Evolutionary conservation across 2,888 invertebrate species (phyloP), one percentile per base, ranked within the genome.

Genomic region (Erynnis tages): DNA sequence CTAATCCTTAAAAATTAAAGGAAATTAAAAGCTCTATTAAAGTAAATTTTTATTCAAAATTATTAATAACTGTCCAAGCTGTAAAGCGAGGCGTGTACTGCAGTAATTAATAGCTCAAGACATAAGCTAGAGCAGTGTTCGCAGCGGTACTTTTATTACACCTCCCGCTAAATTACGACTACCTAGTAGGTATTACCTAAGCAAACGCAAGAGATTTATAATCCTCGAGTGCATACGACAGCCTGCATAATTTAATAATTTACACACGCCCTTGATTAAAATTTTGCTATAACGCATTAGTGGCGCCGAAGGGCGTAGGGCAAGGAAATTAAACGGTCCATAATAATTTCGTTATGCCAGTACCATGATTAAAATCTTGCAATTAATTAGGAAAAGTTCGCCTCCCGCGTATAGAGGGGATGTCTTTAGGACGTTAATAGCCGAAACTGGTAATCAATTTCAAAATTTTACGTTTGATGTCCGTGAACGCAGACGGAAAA

Each of bases 201-300:
- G 75, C 77, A 82, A 82, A 82, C 75, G 65, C 58, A 43, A 57
- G 62, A 79, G 82, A 88, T 89, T 88, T 85, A 87, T 82, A 78
- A 74, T 71, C 69, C 61, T 66, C 60, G 82, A 85, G 80, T 89
- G 88, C 87, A 88, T 83, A 80, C 79, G 89, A 87, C 87, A 86
- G 85, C 71, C 74, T 87, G 87, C 86, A 87, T 87, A 89, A 87
- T 87, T 86, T 85, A 86, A 86, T 87, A 83, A 85, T 79, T 72
- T 69, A 66, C 76, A 81, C 79, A 86, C 82, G 77, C 87, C 86
- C 87, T 83, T 87, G 83, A 88, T 88, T 89, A 89, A 86, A 89
- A 87, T 85, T 84, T 84, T 75, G 83, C 79, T 82, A 79, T 84
- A 82, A 83, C 79, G 80, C 85, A 83, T 85, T 84, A 83, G 71